A percentile compares a stretch with the other conserved stretches of the same genome.
Conservation (phyloP, 2,113 vertebrate genomes). For the Xiphias gladius region DNA sequence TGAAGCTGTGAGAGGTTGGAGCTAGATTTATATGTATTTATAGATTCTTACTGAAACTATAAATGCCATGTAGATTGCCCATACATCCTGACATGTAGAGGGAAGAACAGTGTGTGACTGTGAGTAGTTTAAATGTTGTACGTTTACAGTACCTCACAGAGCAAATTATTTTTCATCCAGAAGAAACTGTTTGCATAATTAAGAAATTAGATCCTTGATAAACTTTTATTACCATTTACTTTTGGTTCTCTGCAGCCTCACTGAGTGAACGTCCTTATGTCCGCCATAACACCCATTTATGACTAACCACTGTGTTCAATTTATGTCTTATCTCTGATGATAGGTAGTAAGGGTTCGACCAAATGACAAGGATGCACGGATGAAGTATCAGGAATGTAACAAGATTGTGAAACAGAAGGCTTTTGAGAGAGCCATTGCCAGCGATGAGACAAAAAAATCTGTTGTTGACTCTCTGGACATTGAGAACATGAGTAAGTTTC, state of each 20-base stretch:
- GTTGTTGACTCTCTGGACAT: constrained; percentile 95
- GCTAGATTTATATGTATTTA: neutral
- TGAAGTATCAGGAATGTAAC: constrained; percentile 96
- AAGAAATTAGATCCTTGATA: neutral
- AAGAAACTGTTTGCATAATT: neutral
- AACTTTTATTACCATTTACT: neutral
- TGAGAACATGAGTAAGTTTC: constrained; percentile 93
- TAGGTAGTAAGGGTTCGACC: constrained; percentile 94
- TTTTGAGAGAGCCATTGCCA: constrained; percentile 93
- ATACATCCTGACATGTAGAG: neutral
- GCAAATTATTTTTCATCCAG: neutral
- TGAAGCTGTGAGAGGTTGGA: neutral
- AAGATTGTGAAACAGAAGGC: constrained; percentile 96
- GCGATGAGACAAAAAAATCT: constrained; percentile 91
- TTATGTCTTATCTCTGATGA: constrained; percentile 8
- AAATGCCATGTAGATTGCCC: neutral
- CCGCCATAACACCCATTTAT: neutral
- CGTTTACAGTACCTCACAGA: neutral
- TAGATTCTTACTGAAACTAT: neutral
- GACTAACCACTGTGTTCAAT: neutral
- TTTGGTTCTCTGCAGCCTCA: neutral
- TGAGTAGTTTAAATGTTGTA: neutral
- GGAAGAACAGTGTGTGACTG: neutral
- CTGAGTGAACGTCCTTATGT: neutral
- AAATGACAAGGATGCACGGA: constrained; percentile 92